These are phyloP conservation scores for Julus scandinavius DNA, from an alignment of 2,888 invertebrate species.

Conservation along the genomic window DNA sequence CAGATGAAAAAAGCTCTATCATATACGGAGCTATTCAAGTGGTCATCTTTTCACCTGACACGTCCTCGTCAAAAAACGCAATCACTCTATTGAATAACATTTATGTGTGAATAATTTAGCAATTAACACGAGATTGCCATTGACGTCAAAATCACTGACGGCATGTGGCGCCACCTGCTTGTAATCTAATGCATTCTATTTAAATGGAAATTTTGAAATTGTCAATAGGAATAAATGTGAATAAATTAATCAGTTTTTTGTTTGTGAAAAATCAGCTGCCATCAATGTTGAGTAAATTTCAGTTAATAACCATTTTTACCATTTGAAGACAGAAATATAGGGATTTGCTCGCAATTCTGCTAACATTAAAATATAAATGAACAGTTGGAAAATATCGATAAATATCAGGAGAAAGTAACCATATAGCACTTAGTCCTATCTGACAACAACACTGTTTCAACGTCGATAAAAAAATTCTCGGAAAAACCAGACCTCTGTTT, in stretches of 20 bases:
- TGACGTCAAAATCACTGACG: background rate
- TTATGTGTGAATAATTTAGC: conserved; percentile 38
- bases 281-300: too few species aligned
- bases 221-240: too few species aligned
- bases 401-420: background rate
- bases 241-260: too few species aligned
- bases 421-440: conserved; percentile 4
- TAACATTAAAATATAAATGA: background rate
- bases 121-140: conserved; percentile 4
- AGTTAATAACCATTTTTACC: too few species aligned
- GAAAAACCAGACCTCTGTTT: conserved; percentile 21
- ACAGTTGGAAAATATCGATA: background rate
- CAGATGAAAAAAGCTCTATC: background rate
- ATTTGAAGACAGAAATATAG: too few species aligned
- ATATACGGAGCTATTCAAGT: background rate
- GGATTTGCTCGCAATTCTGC: too few species aligned
- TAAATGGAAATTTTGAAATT: too few species aligned
- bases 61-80: conserved; percentile 37
- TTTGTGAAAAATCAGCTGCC: too few species aligned
- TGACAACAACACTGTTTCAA: background rate
- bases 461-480: background rate
- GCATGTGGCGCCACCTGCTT: background rate
- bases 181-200: background rate
- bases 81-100: conserved; percentile 18
- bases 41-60: conserved; percentile 43